A percentile compares a stretch with the other conserved stretches of the same genome.
These are phyloP conservation scores for Sclerurus mexicanus DNA, from an alignment of 2,113 vertebrate genomes.

Conservation along the genomic window DNA sequence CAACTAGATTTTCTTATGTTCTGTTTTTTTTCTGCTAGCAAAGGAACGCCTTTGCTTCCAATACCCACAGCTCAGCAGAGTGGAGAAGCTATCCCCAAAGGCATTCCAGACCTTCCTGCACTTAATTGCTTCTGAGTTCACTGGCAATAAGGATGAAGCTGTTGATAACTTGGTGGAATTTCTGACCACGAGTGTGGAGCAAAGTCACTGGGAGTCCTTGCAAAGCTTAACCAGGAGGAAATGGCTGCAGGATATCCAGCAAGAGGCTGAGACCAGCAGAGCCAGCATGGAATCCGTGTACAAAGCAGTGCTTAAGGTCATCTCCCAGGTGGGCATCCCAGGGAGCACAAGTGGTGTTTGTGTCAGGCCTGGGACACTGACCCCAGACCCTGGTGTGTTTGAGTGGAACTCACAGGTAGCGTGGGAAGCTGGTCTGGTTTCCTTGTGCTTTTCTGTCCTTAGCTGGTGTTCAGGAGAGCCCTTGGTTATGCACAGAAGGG, in stretches of 20 bases:
- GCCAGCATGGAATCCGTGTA: constrained; percentile 68
- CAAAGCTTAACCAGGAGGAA: constrained; percentile 59
- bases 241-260: constrained; percentile 74
- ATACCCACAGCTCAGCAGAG: constrained; percentile 37
- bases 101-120: constrained; percentile 75
- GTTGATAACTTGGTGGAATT: constrained; percentile 72
- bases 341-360: background rate
- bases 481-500: background rate
- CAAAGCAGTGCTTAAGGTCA: constrained; percentile 62
- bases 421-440: background rate
- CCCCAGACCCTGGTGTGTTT: background rate
- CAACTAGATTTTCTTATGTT: background rate
- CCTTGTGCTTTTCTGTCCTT: background rate
- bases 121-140: constrained; percentile 62
- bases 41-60: constrained; percentile 2
- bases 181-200: constrained; percentile 49
- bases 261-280: constrained; percentile 52
- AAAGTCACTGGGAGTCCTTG: background rate
- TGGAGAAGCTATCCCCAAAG: constrained; percentile 54
- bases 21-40: background rate
- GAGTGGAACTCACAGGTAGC: background rate
- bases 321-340: constrained; percentile 66
- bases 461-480: background rate
- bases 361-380: background rate
- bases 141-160: constrained; percentile 52